Evolutionary conservation across 1,140 invertebrate species (phyloP).

Genomic region (Eueides isabella): DNA sequence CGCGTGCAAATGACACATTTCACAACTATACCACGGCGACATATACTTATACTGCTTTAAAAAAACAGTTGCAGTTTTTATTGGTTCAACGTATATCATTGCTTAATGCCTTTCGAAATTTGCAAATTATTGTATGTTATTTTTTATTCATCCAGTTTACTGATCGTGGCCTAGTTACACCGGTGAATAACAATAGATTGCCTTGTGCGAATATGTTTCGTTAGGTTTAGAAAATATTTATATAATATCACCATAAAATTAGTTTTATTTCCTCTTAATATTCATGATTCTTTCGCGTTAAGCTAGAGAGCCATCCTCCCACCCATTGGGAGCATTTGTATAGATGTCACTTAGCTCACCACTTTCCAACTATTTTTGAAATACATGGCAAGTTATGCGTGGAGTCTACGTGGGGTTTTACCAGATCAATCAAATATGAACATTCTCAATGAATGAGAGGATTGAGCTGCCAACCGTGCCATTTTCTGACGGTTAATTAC

Average conservation of each 20-base stretch:
- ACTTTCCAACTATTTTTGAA: too few relatives aligned
- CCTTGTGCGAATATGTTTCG: neutral
- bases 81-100: neutral
- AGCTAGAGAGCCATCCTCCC: too few relatives aligned
- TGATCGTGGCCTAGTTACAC: slow-evolving; percentile 20
- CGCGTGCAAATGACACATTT: neutral
- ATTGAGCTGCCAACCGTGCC: too few relatives aligned
- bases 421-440: too few relatives aligned
- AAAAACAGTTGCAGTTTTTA: neutral
- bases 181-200: slow-evolving; percentile 20
- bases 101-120: neutral
- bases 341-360: too few relatives aligned
- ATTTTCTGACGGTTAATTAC: too few relatives aligned
- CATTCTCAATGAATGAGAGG: too few relatives aligned
- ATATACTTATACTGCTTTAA: neutral
- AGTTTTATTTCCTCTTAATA: neutral
- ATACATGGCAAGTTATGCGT: too few relatives aligned
- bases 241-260: neutral
- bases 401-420: too few relatives aligned
- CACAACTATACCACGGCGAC: neutral
- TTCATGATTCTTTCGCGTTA: neutral
- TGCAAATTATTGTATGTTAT: slow-evolving; percentile 5
- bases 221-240: neutral
- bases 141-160: slow-evolving; percentile 3
- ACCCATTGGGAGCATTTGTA: too few relatives aligned